A percentile compares a stretch with the other conserved stretches of the same genome.
Conservation (phyloP, 1,140 invertebrate species). For the Conopomorpha cramerella region DNA sequence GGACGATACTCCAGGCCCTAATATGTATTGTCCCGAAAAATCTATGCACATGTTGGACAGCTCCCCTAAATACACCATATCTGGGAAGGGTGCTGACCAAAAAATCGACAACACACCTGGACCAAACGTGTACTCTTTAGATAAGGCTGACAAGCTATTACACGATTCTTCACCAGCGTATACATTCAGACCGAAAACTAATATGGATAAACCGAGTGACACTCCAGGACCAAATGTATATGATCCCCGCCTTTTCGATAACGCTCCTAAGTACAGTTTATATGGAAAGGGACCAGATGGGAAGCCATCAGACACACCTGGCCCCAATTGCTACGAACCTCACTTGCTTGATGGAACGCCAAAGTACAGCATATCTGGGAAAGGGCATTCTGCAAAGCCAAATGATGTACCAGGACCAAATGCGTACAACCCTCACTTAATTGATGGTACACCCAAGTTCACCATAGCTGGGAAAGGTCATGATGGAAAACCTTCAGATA, state of each 20-base stretch:
- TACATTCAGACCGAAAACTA: conserved; percentile 65
- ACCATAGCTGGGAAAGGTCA: no score
- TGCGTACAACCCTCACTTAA: conserved; percentile 65
- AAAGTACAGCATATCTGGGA: conserved; percentile 69
- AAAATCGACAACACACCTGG: conserved; percentile 66
- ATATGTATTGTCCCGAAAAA: conserved; percentile 73
- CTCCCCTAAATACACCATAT: conserved; percentile 73
- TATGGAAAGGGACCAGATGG: conserved; percentile 63
- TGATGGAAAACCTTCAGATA: conserved; percentile 56
- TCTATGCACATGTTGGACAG: conserved; percentile 66
- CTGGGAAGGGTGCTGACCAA: conserved; percentile 49
- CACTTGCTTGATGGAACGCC: conserved; percentile 70
- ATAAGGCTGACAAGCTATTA: conserved; percentile 68
- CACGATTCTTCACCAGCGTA: no score
- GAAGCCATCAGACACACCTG: conserved; percentile 58
- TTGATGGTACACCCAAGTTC: conserved; percentile 64
- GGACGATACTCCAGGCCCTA: conserved; percentile 54
- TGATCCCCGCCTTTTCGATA: conserved; percentile 73
- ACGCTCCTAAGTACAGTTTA: conserved; percentile 72
- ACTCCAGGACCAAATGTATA: conserved; percentile 66
- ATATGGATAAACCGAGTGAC: conserved; percentile 55
- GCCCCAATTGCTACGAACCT: conserved; percentile 74
- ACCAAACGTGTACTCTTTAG: conserved; percentile 65
- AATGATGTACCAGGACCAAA: conserved; percentile 66
- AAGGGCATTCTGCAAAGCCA: conserved; percentile 58